These are phyloP conservation scores for Pecten maximus DNA, from an alignment of 2,888 invertebrate species.

Conservation along the genomic window DNA sequence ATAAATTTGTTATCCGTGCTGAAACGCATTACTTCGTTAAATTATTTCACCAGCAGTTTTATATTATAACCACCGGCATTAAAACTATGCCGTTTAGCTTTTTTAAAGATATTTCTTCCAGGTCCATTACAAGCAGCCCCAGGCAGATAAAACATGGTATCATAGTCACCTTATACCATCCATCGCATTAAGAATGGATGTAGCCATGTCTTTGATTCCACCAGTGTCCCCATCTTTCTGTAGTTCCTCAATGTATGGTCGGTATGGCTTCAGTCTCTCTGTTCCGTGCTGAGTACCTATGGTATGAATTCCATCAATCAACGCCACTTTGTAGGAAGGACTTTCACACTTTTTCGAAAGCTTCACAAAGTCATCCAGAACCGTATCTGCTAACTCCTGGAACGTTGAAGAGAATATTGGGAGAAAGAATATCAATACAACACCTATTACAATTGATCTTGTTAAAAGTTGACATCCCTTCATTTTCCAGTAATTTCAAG, in stretches of 20 bases:
- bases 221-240: slow-evolving; percentile 23
- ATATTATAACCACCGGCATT: no score
- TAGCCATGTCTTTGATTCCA: slow-evolving; percentile 30
- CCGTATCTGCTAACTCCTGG: not conserved
- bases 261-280: slow-evolving; percentile 44
- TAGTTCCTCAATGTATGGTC: slow-evolving; percentile 36
- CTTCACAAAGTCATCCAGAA: slow-evolving; percentile 37
- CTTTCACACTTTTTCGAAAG: slow-evolving; percentile 21
- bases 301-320: slow-evolving; percentile 42
- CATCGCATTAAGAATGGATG: slow-evolving; percentile 43
- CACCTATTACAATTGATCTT: no score
- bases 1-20: no score
- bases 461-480: no score
- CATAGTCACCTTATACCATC: slow-evolving; percentile 52
- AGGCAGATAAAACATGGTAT: no score
- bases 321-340: slow-evolving; percentile 30
- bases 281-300: slow-evolving; percentile 40
- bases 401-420: not conserved
- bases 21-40: no score
- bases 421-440: no score
- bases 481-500: no score
- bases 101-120: no score
- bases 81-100: no score
- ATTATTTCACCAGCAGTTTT: no score
- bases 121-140: no score